Evolutionary conservation across 2,113 vertebrate species (phyloP).

Genomic region (Austrofundulus limnaeus): DNA sequence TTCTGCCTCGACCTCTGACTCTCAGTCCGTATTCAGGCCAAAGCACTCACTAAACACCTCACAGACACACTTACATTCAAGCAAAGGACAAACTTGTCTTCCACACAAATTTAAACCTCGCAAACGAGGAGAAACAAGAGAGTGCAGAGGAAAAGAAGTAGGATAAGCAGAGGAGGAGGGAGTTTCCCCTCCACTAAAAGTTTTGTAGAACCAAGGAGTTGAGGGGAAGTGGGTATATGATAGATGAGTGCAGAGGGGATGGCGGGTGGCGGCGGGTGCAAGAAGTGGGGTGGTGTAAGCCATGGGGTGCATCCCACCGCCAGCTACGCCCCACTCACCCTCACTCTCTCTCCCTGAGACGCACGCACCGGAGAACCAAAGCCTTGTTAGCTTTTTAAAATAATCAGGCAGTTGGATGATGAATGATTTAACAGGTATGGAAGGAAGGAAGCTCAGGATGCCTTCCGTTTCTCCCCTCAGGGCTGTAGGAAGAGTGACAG

Average conservation of each 20-base stretch:
- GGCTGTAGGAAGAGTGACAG: conserved; percentile 73
- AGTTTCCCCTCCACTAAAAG: conserved; percentile 49
- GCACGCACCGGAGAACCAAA: conserved; percentile 57
- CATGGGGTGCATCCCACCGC: conserved; percentile 66
- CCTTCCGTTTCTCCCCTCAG: conserved; percentile 71
- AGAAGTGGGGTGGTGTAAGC: conserved; percentile 41
- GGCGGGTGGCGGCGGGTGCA: conserved; percentile 15
- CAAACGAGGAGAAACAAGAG: conserved; percentile 13
- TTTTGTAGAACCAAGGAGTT: conserved; percentile 58
- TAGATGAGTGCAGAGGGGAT: conserved; percentile 22
- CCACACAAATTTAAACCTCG: conserved; percentile 26
- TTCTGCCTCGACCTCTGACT: conserved; percentile 48
- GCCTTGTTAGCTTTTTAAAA: conserved; percentile 79
- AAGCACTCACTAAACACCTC: not conserved
- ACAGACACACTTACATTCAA: not conserved
- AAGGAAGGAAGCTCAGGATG: conserved; percentile 77
- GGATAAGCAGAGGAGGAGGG: conserved; percentile 40
- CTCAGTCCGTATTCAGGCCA: conserved; percentile 22
- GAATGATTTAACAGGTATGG: conserved; percentile 80
- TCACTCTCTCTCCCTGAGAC: conserved; percentile 24
- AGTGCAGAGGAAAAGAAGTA: conserved; percentile 30
- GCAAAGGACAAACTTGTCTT: conserved; percentile 11
- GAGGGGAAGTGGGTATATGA: conserved; percentile 34
- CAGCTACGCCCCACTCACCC: conserved; percentile 58
- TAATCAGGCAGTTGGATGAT: conserved; percentile 82